These are phyloP conservation scores for Spatulosminthurus flaviceps DNA, from an alignment of 2,888 invertebrate species.

Conservation along the genomic window DNA sequence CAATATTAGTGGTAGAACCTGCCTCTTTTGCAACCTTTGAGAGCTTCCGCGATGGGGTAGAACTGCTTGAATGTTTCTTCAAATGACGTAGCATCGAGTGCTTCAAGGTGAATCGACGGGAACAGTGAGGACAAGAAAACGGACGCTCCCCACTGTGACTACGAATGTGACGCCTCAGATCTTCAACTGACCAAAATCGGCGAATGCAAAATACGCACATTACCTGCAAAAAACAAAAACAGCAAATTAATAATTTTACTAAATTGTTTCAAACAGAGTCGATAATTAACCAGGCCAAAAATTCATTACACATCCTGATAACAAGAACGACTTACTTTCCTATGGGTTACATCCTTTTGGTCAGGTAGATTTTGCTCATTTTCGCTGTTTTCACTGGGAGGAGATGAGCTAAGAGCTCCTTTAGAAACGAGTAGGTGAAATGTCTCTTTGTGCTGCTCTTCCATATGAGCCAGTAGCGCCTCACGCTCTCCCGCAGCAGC, in stretches of 20 bases:
- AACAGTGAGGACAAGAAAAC: conserved; percentile 89
- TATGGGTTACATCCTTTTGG: conserved; percentile 52
- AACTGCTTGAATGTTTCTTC: conserved; percentile 77
- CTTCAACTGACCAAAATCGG: conserved; percentile 94
- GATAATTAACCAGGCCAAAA: background rate
- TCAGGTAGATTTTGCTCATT: conserved; percentile 41
- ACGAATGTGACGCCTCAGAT: conserved; percentile 90
- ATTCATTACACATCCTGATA: background rate
- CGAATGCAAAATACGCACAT: conserved; percentile 93
- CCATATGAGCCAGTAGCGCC: conserved; percentile 57
- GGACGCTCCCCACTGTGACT: conserved; percentile 83
- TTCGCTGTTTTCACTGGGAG: conserved; percentile 51
- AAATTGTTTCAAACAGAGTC: too few relatives aligned
- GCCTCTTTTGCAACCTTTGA: conserved; percentile 67
- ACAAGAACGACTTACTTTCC: too few relatives aligned
- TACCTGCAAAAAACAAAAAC: conserved; percentile 69
- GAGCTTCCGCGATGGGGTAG: conserved; percentile 69
- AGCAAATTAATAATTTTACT: too few relatives aligned
- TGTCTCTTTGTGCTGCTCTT: conserved; percentile 56
- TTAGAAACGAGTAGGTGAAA: conserved; percentile 54
- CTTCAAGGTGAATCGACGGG: conserved; percentile 87
- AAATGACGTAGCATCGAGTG: conserved; percentile 94
- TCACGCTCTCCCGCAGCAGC: conserved; percentile 65
- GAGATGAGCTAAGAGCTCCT: conserved; percentile 53
- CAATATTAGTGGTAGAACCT: conserved; percentile 61